Evolutionary conservation across 1,140 invertebrate genomes (phyloP).

Genomic region (Drosophila ogumai): DNA sequence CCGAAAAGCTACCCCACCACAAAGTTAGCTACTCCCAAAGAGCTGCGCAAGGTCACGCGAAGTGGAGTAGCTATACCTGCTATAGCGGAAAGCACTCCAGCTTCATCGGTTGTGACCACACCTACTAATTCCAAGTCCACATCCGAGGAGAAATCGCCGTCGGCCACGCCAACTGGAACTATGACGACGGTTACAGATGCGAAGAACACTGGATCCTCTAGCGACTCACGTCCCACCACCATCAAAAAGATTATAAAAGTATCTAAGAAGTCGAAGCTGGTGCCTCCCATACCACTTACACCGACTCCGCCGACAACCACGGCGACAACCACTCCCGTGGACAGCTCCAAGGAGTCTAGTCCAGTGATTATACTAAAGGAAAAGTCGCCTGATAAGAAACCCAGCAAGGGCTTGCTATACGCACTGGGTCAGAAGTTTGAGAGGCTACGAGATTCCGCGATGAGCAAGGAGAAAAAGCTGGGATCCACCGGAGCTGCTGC

Average conservation of each 20-base stretch:
- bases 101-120: background rate
- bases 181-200: slow-evolving; percentile 29
- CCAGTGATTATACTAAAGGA: slow-evolving; percentile 63
- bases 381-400: slow-evolving; percentile 79
- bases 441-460: slow-evolving; percentile 86
- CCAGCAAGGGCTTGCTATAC: slow-evolving; percentile 82
- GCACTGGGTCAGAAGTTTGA: slow-evolving; percentile 89
- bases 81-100: slow-evolving; percentile 42
- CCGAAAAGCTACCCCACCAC: slow-evolving; percentile 87
- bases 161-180: slow-evolving; percentile 36
- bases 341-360: slow-evolving; percentile 77
- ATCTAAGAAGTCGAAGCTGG: slow-evolving; percentile 75
- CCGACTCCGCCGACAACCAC: slow-evolving; percentile 38
- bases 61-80: slow-evolving; percentile 69
- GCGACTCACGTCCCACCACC: slow-evolving; percentile 54
- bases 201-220: slow-evolving; percentile 52
- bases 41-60: slow-evolving; percentile 66
- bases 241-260: slow-evolving; percentile 74
- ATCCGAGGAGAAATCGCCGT: slow-evolving; percentile 61
- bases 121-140: slow-evolving; percentile 55
- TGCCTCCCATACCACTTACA: slow-evolving; percentile 59
- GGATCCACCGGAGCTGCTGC: slow-evolving; percentile 9
- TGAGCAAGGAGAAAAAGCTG: slow-evolving; percentile 78
- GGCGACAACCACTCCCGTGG: slow-evolving; percentile 68
- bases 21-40: slow-evolving; percentile 80